Evolutionary conservation across 2,797 vertebrate species (phyloP).

Genomic region (Poliocrania exsul): DNA sequence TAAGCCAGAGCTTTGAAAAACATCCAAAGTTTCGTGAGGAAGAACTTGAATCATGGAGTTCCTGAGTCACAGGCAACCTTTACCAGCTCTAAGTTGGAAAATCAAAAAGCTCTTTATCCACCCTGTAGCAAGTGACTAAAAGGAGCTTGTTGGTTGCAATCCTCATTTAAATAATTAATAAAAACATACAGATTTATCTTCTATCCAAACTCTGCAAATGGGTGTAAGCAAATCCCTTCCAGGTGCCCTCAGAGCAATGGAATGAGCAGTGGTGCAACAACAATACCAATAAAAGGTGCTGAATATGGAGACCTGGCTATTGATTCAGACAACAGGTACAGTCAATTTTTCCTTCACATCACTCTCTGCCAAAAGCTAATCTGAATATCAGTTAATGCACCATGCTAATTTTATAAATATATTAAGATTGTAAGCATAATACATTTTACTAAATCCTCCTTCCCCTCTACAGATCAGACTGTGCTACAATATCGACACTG

Average conservation of each 20-base stretch:
- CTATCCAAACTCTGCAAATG: background rate
- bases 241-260: background rate
- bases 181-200: background rate
- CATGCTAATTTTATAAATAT: background rate
- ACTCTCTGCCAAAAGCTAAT: background rate
- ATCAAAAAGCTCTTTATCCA: conserved; percentile 29
- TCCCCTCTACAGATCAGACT: background rate
- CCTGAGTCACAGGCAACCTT: conserved; percentile 57
- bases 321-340: background rate
- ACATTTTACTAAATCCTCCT: background rate
- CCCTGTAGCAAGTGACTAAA: background rate
- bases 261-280: background rate
- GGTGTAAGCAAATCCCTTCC: background rate
- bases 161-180: background rate
- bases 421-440: background rate
- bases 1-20: conserved; percentile 59
- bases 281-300: background rate
- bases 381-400: background rate
- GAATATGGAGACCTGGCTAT: background rate
- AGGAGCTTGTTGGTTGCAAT: background rate
- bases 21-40: conserved; percentile 45
- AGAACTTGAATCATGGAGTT: conserved; percentile 57
- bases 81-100: background rate
- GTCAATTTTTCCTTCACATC: background rate
- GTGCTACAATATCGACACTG: background rate